phyloP scores from a whole-genome alignment of 2,888 invertebrate species.

The Operophtera brumata region DNA sequence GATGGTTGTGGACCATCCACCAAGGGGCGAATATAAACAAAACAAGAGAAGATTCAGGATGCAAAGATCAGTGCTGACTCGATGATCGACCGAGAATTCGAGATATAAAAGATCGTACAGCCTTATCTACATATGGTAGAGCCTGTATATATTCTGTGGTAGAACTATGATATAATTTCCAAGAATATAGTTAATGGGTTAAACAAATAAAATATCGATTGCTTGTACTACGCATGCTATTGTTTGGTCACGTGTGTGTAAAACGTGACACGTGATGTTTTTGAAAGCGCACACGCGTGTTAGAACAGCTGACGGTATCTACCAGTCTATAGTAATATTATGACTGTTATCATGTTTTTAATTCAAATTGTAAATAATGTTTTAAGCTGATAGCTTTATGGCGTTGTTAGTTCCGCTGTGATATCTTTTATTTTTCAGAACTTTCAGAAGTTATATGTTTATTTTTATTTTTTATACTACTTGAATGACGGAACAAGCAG shows the following conservation, averaged over 20 bases:
- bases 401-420: not conserved
- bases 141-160: too few relatives aligned
- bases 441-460: not conserved
- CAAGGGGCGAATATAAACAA: too few relatives aligned
- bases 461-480: too few relatives aligned
- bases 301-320: slow-evolving; percentile 5
- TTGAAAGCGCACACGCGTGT: slow-evolving; percentile 1
- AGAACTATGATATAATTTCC: not conserved
- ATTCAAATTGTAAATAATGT: not conserved
- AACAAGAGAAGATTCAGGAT: too few relatives aligned
- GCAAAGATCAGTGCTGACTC: too few relatives aligned
- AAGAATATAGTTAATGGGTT: not conserved
- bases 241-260: slow-evolving; percentile 36
- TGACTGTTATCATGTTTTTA: slow-evolving; percentile 2
- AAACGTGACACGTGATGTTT: slow-evolving; percentile 37
- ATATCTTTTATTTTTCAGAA: not conserved
- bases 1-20: too few relatives aligned
- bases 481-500: too few relatives aligned
- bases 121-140: too few relatives aligned
- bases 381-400: slow-evolving; percentile 1
- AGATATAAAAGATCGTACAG: too few relatives aligned
- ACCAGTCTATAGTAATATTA: not conserved
- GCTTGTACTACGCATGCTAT: slow-evolving; percentile 17
- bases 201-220: slow-evolving; percentile 17
- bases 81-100: too few relatives aligned